Percentiles rank a stretch among this genome's conserved stretches.
These are phyloP conservation scores for Drosophila navojoa DNA, from an alignment of 1,140 invertebrate genomes.

Conservation along the genomic window DNA sequence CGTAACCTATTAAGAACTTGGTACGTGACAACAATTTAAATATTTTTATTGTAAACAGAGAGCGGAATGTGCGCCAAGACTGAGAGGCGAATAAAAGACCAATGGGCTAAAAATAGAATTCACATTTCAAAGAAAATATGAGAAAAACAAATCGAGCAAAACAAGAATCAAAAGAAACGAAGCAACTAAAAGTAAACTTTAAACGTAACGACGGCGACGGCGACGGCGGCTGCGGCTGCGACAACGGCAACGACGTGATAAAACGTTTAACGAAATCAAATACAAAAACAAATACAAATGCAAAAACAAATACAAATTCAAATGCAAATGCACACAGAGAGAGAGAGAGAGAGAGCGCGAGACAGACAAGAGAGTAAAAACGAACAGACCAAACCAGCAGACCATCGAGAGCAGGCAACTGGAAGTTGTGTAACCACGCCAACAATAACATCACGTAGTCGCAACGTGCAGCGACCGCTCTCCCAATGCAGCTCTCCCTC, in stretches of 20 bases:
- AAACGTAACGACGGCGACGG: slow-evolving; percentile 29
- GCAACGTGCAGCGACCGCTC: slow-evolving; percentile 54
- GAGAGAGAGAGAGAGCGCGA: background rate
- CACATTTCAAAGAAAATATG: slow-evolving; percentile 73
- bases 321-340: slow-evolving; percentile 45
- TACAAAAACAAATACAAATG: slow-evolving; percentile 43
- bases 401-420: slow-evolving; percentile 44
- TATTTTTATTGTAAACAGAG: slow-evolving; percentile 82
- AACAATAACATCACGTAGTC: slow-evolving; percentile 72
- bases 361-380: slow-evolving; percentile 1
- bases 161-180: slow-evolving; percentile 34
- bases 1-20: slow-evolving; percentile 83
- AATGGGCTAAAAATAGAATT: slow-evolving; percentile 71
- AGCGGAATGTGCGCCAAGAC: slow-evolving; percentile 41
- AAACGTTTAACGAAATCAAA: slow-evolving; percentile 73
- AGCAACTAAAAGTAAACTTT: slow-evolving; percentile 48
- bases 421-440: slow-evolving; percentile 67
- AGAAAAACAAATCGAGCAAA: slow-evolving; percentile 60
- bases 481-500: slow-evolving; percentile 4
- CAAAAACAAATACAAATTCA: slow-evolving; percentile 23
- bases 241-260: slow-evolving; percentile 61
- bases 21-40: slow-evolving; percentile 83
- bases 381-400: slow-evolving; percentile 42
- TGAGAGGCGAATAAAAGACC: slow-evolving; percentile 29
- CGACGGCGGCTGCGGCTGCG: background rate